A percentile compares a stretch with the other conserved stretches of the same genome.
Conservation (phyloP, 2,113 vertebrate species). For the Anas platyrhynchos region DNA sequence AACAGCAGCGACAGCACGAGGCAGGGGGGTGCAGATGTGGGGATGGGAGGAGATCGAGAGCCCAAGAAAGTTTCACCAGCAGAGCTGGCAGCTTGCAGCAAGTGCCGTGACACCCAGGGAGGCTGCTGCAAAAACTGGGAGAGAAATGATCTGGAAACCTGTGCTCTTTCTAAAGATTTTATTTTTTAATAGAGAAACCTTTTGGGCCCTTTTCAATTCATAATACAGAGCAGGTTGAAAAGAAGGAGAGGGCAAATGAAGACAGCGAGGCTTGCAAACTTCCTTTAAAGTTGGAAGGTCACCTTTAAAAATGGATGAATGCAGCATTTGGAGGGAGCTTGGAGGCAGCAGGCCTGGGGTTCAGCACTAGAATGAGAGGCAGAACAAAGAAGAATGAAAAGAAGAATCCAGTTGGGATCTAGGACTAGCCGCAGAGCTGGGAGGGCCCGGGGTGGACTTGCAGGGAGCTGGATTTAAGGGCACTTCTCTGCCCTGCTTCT, state of each 20-base stretch:
- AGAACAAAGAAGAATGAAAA: constrained; percentile 57
- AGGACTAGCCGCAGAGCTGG: constrained; percentile 50
- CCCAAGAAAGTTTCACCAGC: background rate
- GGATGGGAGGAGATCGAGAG: background rate
- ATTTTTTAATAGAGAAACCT: constrained; percentile 49
- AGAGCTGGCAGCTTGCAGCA: background rate
- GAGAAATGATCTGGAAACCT: background rate
- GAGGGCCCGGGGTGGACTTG: background rate
- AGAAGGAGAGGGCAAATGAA: constrained; percentile 41
- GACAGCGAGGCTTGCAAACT: constrained; percentile 18
- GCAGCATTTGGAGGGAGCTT: constrained; percentile 33
- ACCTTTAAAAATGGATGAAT: constrained; percentile 71
- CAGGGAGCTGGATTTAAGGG: background rate
- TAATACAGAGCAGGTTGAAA: constrained; percentile 57
- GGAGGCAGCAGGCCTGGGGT: constrained; percentile 53
- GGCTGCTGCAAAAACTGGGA: background rate
- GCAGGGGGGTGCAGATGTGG: background rate
- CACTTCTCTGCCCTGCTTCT: background rate
- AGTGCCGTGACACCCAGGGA: rapidly evolving
- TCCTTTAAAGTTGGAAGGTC: constrained; percentile 66
- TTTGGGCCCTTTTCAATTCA: constrained; percentile 42
- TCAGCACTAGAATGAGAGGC: constrained; percentile 40
- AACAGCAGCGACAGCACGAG: background rate
- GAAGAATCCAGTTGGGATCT: constrained; percentile 54
- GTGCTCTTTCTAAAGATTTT: constrained; percentile 2